Evolutionary conservation across 2,888 invertebrate species (phyloP), one percentile per base, ranked within the genome.

Genomic region (Melinaea menophilus): DNA sequence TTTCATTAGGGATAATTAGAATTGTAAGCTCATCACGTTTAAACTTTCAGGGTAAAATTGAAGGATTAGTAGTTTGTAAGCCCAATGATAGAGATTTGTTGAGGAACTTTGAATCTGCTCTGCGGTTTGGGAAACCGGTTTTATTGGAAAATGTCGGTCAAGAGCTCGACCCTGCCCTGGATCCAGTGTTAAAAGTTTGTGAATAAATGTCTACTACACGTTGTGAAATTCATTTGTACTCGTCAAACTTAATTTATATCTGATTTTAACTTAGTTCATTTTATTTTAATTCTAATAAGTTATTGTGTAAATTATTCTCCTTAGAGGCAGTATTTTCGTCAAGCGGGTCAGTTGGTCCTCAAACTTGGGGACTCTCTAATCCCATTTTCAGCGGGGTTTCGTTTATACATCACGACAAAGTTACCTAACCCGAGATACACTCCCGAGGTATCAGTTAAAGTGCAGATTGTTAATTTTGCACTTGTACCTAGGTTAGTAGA

Each of bases 351-450:
- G 47, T 73, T 92, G 79, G 94, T 95, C 80, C 93, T 98, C 2
- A 96, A 96, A 73, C 88, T 98, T 56, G 98, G 98, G 0, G 98
- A 98, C 71, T 94, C 95, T 13, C 88, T 96, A 5, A 94, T 98
- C 34, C 97, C 97, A 1, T 95, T 94, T 80, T 94, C 94, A 71
- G 82, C 93, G 0, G 94, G 95, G 60, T 98, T 97, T 84, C 92
- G 94, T 0, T 92, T 98, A 2, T 98, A 94, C 80, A 94, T 98
- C 77, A 98, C 98, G 0, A 97, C 97, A 2, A 97, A 96, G 80
- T 87, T 97, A 62, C 93, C 96, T 0, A 98, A 98, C 88, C 98
- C 98, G 0, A 95, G 95, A 79, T 98, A 96, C 78, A 93, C 96
- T 0, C 98, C 98, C 0, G 98, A 98, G 84, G 93, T 95, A 0